Evolutionary conservation across 2,113 vertebrate genomes (phyloP).

Genomic region (Grallaria varia): DNA sequence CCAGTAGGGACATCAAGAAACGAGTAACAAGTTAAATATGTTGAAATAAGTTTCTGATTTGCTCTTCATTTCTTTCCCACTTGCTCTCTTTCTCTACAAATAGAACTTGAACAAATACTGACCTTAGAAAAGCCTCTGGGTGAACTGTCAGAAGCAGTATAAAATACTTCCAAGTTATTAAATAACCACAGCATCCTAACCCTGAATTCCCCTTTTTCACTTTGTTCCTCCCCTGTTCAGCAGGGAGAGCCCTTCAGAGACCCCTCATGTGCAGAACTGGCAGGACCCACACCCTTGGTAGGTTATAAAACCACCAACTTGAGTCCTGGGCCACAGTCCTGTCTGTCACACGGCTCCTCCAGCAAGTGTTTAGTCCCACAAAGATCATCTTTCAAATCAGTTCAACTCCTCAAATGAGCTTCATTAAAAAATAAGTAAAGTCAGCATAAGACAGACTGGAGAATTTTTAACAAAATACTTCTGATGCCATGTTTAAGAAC

Average conservation of each 20-base stretch:
- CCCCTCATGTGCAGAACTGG: not conserved
- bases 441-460: not conserved
- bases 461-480: not conserved
- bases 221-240: not conserved
- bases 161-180: not conserved
- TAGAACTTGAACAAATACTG: not conserved
- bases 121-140: not conserved
- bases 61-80: not conserved
- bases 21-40: constrained; percentile 15
- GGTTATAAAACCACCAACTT: not conserved
- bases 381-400: not conserved
- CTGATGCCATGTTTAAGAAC: not conserved
- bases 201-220: not conserved
- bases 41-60: not conserved
- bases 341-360: not conserved
- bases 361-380: not conserved
- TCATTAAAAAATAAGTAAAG: not conserved
- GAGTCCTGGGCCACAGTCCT: not conserved
- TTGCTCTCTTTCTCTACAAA: not conserved
- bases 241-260: not conserved
- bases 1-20: not conserved
- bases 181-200: not conserved
- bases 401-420: not conserved
- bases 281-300: not conserved
- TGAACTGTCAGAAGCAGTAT: not conserved